These are phyloP conservation scores for Fabriciana adippe DNA, from an alignment of 2,888 invertebrate species.

Conservation along the genomic window DNA sequence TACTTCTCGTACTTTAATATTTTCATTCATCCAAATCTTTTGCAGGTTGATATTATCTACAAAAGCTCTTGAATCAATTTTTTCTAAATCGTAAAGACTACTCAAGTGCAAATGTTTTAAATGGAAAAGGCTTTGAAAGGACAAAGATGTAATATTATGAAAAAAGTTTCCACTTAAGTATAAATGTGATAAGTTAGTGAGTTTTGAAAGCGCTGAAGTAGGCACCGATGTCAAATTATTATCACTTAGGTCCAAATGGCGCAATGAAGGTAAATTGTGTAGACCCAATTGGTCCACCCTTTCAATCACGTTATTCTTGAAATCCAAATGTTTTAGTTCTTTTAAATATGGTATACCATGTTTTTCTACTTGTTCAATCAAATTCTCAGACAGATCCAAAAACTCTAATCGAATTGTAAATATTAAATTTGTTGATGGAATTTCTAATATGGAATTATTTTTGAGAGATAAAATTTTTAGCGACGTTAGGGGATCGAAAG, in stretches of 20 bases:
- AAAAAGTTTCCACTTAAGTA: slow-evolving; percentile 91
- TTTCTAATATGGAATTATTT: slow-evolving; percentile 90
- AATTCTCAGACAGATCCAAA: slow-evolving; percentile 90
- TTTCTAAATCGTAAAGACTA: slow-evolving; percentile 84
- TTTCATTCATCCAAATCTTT: slow-evolving; percentile 89
- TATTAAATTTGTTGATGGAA: slow-evolving; percentile 86
- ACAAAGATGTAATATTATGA: slow-evolving; percentile 86
- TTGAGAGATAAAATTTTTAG: slow-evolving; percentile 88
- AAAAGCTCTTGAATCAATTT: slow-evolving; percentile 90
- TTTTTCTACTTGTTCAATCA: slow-evolving; percentile 87
- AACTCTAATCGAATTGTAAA: slow-evolving; percentile 86
- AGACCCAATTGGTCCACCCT: slow-evolving; percentile 88
- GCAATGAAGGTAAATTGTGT: slow-evolving; percentile 87
- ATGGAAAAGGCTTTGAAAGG: slow-evolving; percentile 92
- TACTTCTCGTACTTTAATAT: slow-evolving; percentile 86
- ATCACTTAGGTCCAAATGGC: slow-evolving; percentile 88
- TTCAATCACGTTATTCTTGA: slow-evolving; percentile 89
- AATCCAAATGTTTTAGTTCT: slow-evolving; percentile 86
- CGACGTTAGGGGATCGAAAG: slow-evolving; percentile 86
- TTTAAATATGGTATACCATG: slow-evolving; percentile 88
- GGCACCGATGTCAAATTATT: slow-evolving; percentile 91
- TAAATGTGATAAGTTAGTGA: slow-evolving; percentile 88
- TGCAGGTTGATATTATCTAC: slow-evolving; percentile 93
- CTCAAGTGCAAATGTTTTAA: slow-evolving; percentile 88
- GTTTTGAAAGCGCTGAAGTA: slow-evolving; percentile 88